Evolutionary conservation across 2,888 invertebrate genomes (phyloP).

Genomic region (Scaeva pyrastri): DNA sequence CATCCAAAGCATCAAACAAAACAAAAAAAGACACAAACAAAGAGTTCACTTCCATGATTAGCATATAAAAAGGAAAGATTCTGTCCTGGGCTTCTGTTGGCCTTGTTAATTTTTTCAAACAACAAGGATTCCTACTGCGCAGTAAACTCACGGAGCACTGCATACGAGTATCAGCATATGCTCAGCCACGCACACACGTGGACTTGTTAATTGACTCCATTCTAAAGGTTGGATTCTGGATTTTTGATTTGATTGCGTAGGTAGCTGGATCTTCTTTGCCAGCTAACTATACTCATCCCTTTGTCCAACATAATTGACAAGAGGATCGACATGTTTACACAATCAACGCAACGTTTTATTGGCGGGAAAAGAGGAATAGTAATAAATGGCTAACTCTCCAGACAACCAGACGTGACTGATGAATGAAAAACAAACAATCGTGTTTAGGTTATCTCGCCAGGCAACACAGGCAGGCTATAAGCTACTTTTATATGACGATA

Average conservation of each 20-base stretch:
- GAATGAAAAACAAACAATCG: conserved; percentile 59
- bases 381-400: conserved; percentile 14
- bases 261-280: conserved; percentile 29
- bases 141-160: no score
- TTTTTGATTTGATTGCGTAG: conserved; percentile 34
- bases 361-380: conserved; percentile 42
- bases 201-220: conserved; percentile 59
- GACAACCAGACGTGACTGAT: conserved; percentile 65
- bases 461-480: background rate
- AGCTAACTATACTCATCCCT: conserved; percentile 23
- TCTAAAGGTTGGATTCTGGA: conserved; percentile 15
- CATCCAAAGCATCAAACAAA: background rate
- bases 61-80: conserved; percentile 40
- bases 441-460: conserved; percentile 62
- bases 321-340: conserved; percentile 60
- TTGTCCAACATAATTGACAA: conserved; percentile 41
- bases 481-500: background rate
- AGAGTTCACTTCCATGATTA: conserved; percentile 16
- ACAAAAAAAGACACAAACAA: conserved; percentile 7
- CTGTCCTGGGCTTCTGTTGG: conserved; percentile 28
- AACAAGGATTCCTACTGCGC: conserved; percentile 44
- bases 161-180: no score
- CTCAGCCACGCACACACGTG: conserved; percentile 9
- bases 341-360: conserved; percentile 59
- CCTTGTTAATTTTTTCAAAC: conserved; percentile 57